Evolutionary conservation across 2,113 vertebrate species (phyloP).

Genomic region (Lepidothrix coronata): DNA sequence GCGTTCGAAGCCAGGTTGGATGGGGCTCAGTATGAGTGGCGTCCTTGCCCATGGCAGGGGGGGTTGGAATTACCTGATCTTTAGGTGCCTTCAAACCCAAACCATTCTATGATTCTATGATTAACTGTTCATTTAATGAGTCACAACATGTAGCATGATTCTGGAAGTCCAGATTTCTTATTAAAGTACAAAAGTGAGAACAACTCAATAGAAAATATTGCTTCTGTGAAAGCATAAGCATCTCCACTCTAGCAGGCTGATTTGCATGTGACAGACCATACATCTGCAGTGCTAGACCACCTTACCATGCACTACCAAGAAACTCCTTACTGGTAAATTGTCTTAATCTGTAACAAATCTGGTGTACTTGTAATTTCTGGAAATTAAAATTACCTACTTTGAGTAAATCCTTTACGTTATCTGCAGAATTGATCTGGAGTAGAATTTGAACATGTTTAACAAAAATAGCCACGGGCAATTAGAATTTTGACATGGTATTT

Average conservation of each 20-base stretch:
- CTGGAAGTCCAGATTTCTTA: neutral
- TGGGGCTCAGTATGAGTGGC: neutral
- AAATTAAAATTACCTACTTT: neutral
- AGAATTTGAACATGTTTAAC: neutral
- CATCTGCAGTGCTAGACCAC: neutral
- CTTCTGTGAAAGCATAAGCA: neutral
- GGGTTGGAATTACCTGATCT: neutral
- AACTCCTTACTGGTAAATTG: neutral
- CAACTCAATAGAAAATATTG: neutral
- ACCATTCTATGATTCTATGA: neutral
- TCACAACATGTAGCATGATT: neutral
- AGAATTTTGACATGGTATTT: neutral
- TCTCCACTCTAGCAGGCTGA: neutral
- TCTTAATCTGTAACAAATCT: neutral
- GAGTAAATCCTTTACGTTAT: neutral
- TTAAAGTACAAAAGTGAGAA: neutral
- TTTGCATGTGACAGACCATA: neutral
- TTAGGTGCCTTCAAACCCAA: neutral
- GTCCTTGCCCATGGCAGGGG: neutral
- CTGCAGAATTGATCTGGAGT: neutral
- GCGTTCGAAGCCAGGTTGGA: neutral
- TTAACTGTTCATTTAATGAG: neutral
- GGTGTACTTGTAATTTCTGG: neutral
- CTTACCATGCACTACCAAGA: neutral
- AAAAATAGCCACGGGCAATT: neutral